Conservation (phyloP, 2,113 vertebrate genomes). For the Opisthocomus hoazin region DNA sequence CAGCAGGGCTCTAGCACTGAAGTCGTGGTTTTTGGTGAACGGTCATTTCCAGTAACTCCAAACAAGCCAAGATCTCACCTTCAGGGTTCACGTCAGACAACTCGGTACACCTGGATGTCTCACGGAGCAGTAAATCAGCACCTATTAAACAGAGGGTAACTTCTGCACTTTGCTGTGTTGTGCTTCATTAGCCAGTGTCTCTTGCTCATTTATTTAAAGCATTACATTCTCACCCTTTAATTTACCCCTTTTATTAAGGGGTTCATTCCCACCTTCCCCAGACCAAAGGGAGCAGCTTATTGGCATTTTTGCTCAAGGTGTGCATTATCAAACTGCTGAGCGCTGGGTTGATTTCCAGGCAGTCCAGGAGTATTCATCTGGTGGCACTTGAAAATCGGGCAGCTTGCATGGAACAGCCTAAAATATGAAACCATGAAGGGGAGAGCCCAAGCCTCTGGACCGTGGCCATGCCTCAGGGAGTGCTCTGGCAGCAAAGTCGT, state of each 20-base stretch:
- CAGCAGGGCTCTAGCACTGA: rapidly evolving
- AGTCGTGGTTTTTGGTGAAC: neutral
- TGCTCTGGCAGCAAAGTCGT: neutral
- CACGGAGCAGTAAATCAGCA: neutral
- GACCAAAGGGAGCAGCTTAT: neutral
- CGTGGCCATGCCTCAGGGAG: neutral
- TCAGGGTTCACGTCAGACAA: neutral
- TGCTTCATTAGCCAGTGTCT: neutral
- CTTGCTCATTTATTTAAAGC: neutral
- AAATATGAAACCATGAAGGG: neutral
- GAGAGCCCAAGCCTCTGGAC: neutral
- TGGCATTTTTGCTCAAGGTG: neutral
- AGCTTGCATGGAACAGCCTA: neutral
- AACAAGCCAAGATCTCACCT: neutral
- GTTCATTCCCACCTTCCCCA: neutral
- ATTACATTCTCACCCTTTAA: neutral
- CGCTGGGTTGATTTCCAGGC: neutral
- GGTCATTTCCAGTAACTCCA: neutral
- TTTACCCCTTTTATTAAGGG: neutral
- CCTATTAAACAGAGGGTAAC: neutral
- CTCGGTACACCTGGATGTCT: neutral
- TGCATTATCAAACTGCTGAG: neutral
- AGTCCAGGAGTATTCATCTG: neutral
- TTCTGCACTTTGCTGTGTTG: neutral
- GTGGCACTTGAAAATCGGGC: neutral